Percentiles rank a stretch among this genome's conserved stretches.
These are phyloP conservation scores for Malthinus flaveolus DNA, from an alignment of 2,888 invertebrate genomes.

Conservation along the genomic window DNA sequence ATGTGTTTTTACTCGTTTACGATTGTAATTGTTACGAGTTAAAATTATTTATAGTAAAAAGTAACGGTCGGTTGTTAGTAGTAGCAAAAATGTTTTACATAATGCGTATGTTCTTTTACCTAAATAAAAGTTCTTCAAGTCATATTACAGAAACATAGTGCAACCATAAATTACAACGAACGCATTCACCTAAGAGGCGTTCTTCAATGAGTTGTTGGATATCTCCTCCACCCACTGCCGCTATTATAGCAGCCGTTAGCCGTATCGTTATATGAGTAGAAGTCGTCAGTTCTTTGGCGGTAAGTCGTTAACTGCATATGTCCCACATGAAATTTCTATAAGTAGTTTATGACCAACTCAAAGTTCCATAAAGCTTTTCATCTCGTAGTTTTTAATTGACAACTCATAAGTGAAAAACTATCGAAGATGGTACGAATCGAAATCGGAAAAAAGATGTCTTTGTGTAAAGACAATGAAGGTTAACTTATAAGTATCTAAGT, in stretches of 20 bases:
- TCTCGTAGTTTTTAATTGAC: neutral
- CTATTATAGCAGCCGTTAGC: slow-evolving; percentile 38
- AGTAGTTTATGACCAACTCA: slow-evolving; percentile 22
- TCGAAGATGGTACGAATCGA: neutral
- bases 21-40: slow-evolving; percentile 1
- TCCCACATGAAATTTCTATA: slow-evolving; percentile 28
- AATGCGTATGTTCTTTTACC: slow-evolving; percentile 26
- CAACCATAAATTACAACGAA: slow-evolving; percentile 30
- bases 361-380: slow-evolving; percentile 17
- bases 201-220: slow-evolving; percentile 38
- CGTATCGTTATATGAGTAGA: slow-evolving; percentile 34
- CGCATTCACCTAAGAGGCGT: slow-evolving; percentile 37
- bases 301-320: slow-evolving; percentile 34
- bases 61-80: slow-evolving; percentile 22
- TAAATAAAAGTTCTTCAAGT: slow-evolving; percentile 29
- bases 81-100: slow-evolving; percentile 29
- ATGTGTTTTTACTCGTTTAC: no score
- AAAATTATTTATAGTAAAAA: slow-evolving; percentile 15
- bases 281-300: slow-evolving; percentile 35
- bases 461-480: neutral
- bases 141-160: slow-evolving; percentile 29
- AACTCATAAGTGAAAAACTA: no score
- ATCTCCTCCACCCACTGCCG: slow-evolving; percentile 39
- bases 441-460: neutral
- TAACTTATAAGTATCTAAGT: neutral